phyloP scores from a whole-genome alignment of 2,888 invertebrate species.

The Lucinisca nassula region DNA sequence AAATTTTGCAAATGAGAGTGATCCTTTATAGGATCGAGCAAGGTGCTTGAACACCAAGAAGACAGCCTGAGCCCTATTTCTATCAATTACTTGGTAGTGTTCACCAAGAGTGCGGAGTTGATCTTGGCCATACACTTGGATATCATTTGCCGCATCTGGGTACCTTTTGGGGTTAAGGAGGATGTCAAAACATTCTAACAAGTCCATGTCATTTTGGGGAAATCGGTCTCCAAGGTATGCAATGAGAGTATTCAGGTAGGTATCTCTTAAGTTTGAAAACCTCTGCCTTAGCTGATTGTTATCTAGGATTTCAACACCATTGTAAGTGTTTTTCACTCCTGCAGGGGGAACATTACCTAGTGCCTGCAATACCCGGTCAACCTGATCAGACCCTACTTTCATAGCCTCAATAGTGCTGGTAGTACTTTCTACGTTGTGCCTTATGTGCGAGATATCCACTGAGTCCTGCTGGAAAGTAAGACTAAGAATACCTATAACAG shows the following conservation, averaged over 20 bases:
- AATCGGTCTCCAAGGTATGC: slow-evolving; percentile 36
- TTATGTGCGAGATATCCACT: slow-evolving; percentile 50
- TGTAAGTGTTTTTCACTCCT: slow-evolving; percentile 1
- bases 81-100: slow-evolving; percentile 20
- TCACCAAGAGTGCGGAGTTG: slow-evolving; percentile 6
- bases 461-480: slow-evolving; percentile 30
- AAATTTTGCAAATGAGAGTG: slow-evolving; percentile 43
- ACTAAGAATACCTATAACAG: slow-evolving; percentile 30
- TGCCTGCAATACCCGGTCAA: slow-evolving; percentile 9
- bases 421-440: slow-evolving; percentile 42
- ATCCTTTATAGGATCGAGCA: slow-evolving; percentile 11
- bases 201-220: slow-evolving; percentile 28
- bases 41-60: slow-evolving; percentile 54
- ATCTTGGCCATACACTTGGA: slow-evolving; percentile 25
- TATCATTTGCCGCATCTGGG: slow-evolving; percentile 5
- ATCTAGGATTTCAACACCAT: slow-evolving; percentile 23
- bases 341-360: neutral
- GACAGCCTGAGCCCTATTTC: slow-evolving; percentile 18
- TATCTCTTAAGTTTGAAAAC: slow-evolving; percentile 28
- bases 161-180: slow-evolving; percentile 50
- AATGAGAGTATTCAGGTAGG: slow-evolving; percentile 24
- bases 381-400: slow-evolving; percentile 32
- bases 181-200: slow-evolving; percentile 38
- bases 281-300: slow-evolving; percentile 34
- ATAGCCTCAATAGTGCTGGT: slow-evolving; percentile 35